Percentiles rank a stretch among this genome's conserved stretches.
Conservation (phyloP, 1,140 invertebrate species). For the Drosophila burlai region DNA sequence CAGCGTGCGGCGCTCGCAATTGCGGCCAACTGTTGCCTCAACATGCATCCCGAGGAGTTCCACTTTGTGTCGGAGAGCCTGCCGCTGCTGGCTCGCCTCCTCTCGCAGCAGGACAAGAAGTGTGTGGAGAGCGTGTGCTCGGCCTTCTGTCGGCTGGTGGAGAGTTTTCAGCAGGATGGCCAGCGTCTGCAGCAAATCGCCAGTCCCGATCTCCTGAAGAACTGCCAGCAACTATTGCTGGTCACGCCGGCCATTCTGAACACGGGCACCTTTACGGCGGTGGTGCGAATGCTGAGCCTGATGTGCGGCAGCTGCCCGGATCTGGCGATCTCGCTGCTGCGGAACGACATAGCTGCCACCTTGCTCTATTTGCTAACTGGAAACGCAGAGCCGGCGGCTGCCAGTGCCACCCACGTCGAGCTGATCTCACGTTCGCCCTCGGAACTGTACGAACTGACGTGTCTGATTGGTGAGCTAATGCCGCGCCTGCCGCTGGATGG, state of each 20-base stretch:
- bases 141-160: conserved; percentile 97
- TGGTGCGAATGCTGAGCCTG: conserved; percentile 96
- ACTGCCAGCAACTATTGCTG: conserved; percentile 96
- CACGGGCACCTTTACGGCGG: conserved; percentile 97
- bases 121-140: conserved; percentile 98
- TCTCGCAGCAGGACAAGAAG: conserved; percentile 98
- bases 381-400: conserved; percentile 87
- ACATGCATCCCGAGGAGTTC: conserved; percentile 96
- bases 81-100: conserved; percentile 91
- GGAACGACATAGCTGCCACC: conserved; percentile 98
- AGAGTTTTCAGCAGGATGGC: conserved; percentile 97
- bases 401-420: conserved; percentile 89
- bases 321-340: conserved; percentile 94
- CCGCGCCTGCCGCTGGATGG: conserved; percentile 96
- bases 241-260: conserved; percentile 96
- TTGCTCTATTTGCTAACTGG: conserved; percentile 96
- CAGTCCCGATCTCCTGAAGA: conserved; percentile 95
- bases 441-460: conserved; percentile 98
- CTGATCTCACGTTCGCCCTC: conserved; percentile 95
- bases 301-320: conserved; percentile 98
- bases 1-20: conserved; percentile 97
- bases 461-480: conserved; percentile 98
- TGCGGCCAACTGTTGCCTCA: conserved; percentile 98
- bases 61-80: conserved; percentile 95
- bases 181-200: conserved; percentile 97